These are phyloP conservation scores for Drosophila ambigua DNA, from an alignment of 1,140 invertebrate genomes.

Conservation along the genomic window DNA sequence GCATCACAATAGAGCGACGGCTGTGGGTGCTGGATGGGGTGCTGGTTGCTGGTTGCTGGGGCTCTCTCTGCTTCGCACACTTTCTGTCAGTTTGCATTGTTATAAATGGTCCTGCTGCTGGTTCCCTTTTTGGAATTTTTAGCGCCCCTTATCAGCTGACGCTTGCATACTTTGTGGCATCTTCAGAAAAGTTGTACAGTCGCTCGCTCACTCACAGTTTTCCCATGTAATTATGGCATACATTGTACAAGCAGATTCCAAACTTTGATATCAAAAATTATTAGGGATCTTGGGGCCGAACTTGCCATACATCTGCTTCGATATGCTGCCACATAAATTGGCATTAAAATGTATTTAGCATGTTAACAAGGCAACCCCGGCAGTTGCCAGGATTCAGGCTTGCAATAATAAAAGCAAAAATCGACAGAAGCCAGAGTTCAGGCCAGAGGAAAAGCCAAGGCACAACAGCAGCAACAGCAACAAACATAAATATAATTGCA, in stretches of 20 bases:
- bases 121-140: conserved; percentile 57
- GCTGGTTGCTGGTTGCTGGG: background rate
- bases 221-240: background rate
- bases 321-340: conserved; percentile 52
- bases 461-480: conserved; percentile 4
- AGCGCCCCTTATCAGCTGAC: conserved; percentile 56
- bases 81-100: conserved; percentile 64
- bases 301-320: background rate
- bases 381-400: background rate
- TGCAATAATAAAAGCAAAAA: conserved; percentile 64
- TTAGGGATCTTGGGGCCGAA: too few relatives aligned
- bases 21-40: conserved; percentile 3
- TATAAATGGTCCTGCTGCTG: conserved; percentile 66
- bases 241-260: too few relatives aligned
- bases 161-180: conserved; percentile 36
- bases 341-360: conserved; percentile 78
- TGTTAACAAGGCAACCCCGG: conserved; percentile 69
- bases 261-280: too few relatives aligned
- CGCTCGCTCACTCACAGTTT: background rate
- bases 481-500: conserved; percentile 9
- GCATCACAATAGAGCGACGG: conserved; percentile 50
- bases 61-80: conserved; percentile 31
- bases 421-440: conserved; percentile 64
- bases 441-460: conserved; percentile 24
- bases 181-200: too few relatives aligned